Evolutionary conservation across 2,888 invertebrate species (phyloP).

Genomic region (Dasypolia templi): DNA sequence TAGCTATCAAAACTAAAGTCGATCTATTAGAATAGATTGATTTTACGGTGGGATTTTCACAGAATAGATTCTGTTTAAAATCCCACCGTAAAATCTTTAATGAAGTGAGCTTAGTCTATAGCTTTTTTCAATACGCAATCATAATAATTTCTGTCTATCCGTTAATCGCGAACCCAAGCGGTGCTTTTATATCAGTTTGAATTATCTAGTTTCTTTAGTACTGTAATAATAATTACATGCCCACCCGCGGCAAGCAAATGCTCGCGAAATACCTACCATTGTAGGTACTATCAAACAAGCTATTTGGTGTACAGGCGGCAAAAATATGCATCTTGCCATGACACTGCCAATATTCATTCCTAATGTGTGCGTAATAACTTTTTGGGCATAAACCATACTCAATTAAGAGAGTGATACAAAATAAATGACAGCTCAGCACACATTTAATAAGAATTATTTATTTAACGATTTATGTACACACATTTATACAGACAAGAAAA

Average conservation of each 20-base stretch:
- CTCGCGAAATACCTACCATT: constrained; percentile 51
- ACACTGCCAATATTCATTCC: neutral
- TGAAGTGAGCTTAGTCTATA: too few species aligned
- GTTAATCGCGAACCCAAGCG: constrained; percentile 42
- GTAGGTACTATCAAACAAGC: constrained; percentile 13
- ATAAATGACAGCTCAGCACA: neutral
- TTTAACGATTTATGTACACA: too few species aligned
- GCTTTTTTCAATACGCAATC: constrained; percentile 22
- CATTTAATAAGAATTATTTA: too few species aligned
- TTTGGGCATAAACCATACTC: too few species aligned
- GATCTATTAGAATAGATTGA: too few species aligned
- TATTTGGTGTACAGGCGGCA: neutral
- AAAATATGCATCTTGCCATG: neutral
- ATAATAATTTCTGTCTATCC: constrained; percentile 38
- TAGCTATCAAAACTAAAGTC: constrained; percentile 6
- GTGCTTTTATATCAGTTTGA: constrained; percentile 60
- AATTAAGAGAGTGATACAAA: too few species aligned
- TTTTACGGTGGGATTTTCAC: too few species aligned
- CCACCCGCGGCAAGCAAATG: constrained; percentile 73
- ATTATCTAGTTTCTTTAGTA: constrained; percentile 63
- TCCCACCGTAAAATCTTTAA: too few species aligned
- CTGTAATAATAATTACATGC: constrained; percentile 75
- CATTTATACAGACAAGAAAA: too few species aligned
- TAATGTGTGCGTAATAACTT: neutral
- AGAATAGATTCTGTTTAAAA: too few species aligned